phyloP scores from a whole-genome alignment of 2,113 vertebrate species.

The Paedocypris sp. region DNA sequence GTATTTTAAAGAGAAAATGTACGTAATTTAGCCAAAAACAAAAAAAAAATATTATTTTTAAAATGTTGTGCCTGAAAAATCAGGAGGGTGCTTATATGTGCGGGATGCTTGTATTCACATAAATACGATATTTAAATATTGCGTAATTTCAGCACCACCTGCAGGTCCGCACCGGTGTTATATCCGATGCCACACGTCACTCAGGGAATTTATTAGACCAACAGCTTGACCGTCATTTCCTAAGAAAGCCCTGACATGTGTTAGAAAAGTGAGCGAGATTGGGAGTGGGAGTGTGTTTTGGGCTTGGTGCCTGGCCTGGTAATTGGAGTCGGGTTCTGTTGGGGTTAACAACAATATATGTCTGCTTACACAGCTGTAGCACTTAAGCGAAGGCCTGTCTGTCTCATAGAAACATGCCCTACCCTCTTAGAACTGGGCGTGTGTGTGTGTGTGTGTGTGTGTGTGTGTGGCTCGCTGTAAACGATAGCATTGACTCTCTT shows the following conservation, averaged over 20 bases:
- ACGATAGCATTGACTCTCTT: slow-evolving; percentile 11
- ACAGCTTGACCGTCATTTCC: not conserved
- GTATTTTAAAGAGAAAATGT: too few species aligned
- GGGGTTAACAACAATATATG: slow-evolving; percentile 49
- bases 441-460: not conserved
- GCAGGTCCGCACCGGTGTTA: not conserved
- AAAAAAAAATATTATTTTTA: too few species aligned
- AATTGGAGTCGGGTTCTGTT: slow-evolving; percentile 41
- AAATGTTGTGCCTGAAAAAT: too few species aligned
- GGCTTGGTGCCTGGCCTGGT: slow-evolving; percentile 26
- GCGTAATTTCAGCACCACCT: too few species aligned
- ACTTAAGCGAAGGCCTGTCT: slow-evolving; percentile 43
- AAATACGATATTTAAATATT: too few species aligned
- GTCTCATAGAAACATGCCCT: slow-evolving; percentile 35
- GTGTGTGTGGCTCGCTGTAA: slow-evolving; percentile 14
- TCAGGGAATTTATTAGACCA: not conserved
- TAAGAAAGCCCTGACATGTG: slow-evolving; percentile 2
- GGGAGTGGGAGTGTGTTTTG: slow-evolving; percentile 28
- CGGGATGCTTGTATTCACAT: too few species aligned
- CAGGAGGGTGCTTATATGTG: too few species aligned
- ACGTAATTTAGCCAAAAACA: too few species aligned
- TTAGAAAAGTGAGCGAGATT: not conserved
- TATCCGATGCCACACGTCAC: not conserved
- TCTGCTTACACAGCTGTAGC: slow-evolving; percentile 58
- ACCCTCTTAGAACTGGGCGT: slow-evolving; percentile 9